These are phyloP conservation scores for Spongilla lacustris DNA, from an alignment of 37 sponge, comb jelly and placozoan species.

Conservation along the genomic window DNA sequence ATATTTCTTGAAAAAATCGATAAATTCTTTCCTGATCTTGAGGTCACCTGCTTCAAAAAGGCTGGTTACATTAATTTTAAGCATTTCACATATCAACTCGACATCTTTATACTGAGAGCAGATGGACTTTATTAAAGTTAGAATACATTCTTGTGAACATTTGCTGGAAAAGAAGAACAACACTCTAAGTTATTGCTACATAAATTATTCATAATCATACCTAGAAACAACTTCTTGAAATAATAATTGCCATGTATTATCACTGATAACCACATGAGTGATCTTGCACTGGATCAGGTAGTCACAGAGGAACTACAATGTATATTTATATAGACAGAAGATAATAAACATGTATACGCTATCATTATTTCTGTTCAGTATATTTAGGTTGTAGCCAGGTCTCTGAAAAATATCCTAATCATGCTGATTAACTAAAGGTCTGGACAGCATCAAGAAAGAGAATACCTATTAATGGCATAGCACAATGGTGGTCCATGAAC, in stretches of 20 bases:
- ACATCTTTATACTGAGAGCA: neutral
- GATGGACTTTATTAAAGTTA: neutral
- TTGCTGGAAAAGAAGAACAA: neutral
- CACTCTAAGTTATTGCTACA: neutral
- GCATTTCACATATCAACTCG: neutral
- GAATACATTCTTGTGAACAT: neutral
- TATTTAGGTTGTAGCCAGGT: too few species aligned
- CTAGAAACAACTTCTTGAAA: neutral
- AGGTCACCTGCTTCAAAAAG: neutral
- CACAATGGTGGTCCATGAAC: too few species aligned
- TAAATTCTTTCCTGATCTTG: neutral
- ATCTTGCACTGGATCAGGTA: neutral
- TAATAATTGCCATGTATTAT: neutral
- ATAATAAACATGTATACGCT: too few species aligned
- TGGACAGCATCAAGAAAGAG: too few species aligned
- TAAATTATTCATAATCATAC: neutral
- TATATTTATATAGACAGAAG: too few species aligned
- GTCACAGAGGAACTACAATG: neutral
- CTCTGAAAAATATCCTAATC: too few species aligned
- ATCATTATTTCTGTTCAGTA: too few species aligned
- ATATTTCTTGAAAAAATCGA: neutral
- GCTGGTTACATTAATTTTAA: neutral
- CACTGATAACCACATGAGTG: neutral
- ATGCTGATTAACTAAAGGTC: too few species aligned
- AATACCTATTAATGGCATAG: too few species aligned